These are phyloP conservation scores for Sclerurus mexicanus DNA, from an alignment of 2,113 vertebrate species.

Conservation along the genomic window DNA sequence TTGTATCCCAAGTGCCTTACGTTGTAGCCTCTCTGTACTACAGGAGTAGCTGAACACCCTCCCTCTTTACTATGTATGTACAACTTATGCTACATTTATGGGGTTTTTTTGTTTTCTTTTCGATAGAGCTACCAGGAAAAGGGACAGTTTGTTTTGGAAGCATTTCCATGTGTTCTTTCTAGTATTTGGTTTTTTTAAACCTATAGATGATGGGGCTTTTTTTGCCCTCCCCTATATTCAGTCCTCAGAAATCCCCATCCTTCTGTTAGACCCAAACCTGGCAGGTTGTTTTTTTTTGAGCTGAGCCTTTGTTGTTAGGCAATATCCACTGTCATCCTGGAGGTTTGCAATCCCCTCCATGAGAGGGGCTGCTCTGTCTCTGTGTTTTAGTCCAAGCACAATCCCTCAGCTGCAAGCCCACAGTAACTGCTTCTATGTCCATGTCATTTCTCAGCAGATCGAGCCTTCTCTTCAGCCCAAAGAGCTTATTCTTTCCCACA, in stretches of 20 bases:
- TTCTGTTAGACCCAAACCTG: neutral
- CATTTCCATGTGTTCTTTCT: neutral
- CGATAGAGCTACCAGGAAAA: conserved; percentile 29
- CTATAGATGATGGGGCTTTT: neutral
- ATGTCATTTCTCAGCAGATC: neutral
- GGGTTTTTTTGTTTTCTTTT: neutral
- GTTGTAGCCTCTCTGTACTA: neutral
- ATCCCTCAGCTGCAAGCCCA: neutral
- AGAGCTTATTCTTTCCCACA: neutral
- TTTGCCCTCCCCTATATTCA: neutral
- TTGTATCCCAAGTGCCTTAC: conserved; percentile 72
- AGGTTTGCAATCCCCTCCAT: neutral
- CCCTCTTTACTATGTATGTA: neutral
- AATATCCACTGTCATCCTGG: neutral
- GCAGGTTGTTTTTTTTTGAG: neutral
- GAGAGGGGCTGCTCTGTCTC: neutral
- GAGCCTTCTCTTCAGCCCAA: neutral
- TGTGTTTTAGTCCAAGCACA: neutral
- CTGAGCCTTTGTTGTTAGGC: neutral
- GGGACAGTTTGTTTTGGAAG: conserved; percentile 38
- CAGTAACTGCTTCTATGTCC: neutral
- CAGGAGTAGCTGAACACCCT: neutral
- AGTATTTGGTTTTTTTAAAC: neutral
- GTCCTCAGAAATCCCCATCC: neutral
- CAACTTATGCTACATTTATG: neutral